Evolutionary conservation across 2,888 invertebrate genomes (phyloP).

Genomic region (Melangyna quadrimaculata): DNA sequence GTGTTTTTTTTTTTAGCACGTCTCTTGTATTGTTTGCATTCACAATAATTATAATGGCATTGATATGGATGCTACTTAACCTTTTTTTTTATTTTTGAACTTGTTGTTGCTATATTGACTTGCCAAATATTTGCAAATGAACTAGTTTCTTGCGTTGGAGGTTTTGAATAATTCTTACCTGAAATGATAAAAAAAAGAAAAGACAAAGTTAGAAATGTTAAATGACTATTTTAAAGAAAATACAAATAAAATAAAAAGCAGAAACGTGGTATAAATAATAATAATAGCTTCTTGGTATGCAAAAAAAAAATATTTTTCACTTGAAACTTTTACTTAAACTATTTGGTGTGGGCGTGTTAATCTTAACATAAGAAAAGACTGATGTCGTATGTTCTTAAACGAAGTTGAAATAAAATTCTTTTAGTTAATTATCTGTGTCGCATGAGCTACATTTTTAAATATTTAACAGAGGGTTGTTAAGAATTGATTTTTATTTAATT

Average conservation of each 20-base stretch:
- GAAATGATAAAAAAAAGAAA: conserved; percentile 46
- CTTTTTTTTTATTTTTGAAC: conserved; percentile 7
- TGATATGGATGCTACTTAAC: conserved; percentile 50
- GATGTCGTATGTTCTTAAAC: neutral
- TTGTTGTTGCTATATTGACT: conserved; percentile 38
- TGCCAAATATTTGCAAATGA: conserved; percentile 34
- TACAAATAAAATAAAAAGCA: neutral
- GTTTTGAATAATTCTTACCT: conserved; percentile 59
- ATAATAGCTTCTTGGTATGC: neutral
- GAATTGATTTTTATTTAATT: too few relatives aligned
- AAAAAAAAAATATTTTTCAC: neutral
- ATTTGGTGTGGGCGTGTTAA: conserved; percentile 9
- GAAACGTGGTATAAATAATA: neutral
- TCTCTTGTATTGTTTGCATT: neutral
- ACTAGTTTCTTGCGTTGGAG: neutral
- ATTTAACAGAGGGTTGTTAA: too few relatives aligned
- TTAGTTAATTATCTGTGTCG: too few relatives aligned
- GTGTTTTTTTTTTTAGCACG: neutral
- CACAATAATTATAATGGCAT: neutral
- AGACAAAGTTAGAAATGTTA: neutral
- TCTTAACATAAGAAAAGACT: neutral
- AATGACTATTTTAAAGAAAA: neutral
- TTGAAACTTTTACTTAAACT: conserved; percentile 7
- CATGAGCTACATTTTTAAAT: too few relatives aligned
- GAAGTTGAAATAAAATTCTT: too few relatives aligned